These are phyloP conservation scores for Maniola hyperantus DNA, from an alignment of 2,888 invertebrate genomes.

Conservation along the genomic window DNA sequence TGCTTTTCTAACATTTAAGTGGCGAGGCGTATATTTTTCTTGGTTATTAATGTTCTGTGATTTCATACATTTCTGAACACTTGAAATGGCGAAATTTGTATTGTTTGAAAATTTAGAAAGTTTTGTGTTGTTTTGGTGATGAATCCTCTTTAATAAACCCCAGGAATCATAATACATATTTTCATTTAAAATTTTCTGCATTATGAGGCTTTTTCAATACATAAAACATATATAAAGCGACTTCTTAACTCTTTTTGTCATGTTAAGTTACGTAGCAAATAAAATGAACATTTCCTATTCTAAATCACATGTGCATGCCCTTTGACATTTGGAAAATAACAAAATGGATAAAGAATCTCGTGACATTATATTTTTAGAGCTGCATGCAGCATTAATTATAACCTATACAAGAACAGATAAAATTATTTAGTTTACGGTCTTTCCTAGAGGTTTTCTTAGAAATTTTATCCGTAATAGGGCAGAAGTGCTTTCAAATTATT, in stretches of 20 bases:
- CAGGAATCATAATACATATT: no score
- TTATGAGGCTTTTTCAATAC: not conserved
- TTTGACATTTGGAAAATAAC: not conserved
- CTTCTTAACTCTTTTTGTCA: not conserved
- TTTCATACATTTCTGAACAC: not conserved
- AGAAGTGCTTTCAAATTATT: no score
- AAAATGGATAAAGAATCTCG: not conserved
- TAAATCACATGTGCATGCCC: not conserved
- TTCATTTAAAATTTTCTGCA: no score
- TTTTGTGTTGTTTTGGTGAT: not conserved
- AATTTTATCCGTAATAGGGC: no score
- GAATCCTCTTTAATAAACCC: not conserved
- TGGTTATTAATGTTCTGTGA: no score
- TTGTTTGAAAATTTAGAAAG: not conserved
- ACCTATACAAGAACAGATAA: no score
- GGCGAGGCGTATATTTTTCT: not conserved
- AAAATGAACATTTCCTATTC: not conserved
- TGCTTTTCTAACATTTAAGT: constrained; percentile 24
- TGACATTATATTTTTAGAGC: no score
- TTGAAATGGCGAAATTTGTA: no score
- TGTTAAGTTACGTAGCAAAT: not conserved
- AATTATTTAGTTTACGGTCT: no score
- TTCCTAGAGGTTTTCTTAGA: no score
- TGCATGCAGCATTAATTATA: no score
- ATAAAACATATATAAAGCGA: no score